Percentiles rank a stretch among this genome's conserved stretches.
These are phyloP conservation scores for Chaetoderma sp. DNA, from an alignment of 2,888 invertebrate genomes.

Conservation along the genomic window DNA sequence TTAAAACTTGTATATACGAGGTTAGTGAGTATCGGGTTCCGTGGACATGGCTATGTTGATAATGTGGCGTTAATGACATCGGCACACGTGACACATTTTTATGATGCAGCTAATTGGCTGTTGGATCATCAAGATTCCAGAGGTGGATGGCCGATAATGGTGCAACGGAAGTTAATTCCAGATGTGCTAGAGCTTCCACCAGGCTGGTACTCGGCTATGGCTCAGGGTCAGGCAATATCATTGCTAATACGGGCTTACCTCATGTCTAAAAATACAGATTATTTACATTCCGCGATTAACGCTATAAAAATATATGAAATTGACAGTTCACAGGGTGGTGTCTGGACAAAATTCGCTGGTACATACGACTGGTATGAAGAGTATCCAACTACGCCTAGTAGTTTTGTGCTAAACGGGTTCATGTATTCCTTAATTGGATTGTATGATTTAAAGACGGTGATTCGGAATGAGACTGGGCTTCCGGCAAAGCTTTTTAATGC, in stretches of 20 bases:
- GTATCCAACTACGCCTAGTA: constrained; percentile 93
- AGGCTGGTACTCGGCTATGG: constrained; percentile 98
- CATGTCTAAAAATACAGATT: constrained; percentile 76
- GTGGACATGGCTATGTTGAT: constrained; percentile 64
- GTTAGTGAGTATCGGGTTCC: constrained; percentile 53
- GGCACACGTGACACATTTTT: constrained; percentile 91
- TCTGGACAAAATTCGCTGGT: constrained; percentile 78
- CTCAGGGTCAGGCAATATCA: constrained; percentile 94
- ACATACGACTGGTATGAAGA: constrained; percentile 96
- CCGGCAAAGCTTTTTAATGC: constrained; percentile 71
- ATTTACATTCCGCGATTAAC: constrained; percentile 84
- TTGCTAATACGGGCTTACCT: constrained; percentile 91
- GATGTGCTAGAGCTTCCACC: constrained; percentile 74
- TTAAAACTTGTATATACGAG: constrained; percentile 42
- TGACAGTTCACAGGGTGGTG: constrained; percentile 58
- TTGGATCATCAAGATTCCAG: constrained; percentile 85
- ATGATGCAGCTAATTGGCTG: constrained; percentile 94
- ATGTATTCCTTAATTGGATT: constrained; percentile 96
- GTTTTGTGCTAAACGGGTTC: constrained; percentile 96
- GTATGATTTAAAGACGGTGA: constrained; percentile 87
- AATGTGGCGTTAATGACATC: constrained; percentile 73
- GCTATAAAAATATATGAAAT: constrained; percentile 82
- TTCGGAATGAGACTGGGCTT: constrained; percentile 77
- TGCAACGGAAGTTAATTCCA: constrained; percentile 70
- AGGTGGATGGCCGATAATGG: constrained; percentile 95